A percentile compares a stretch with the other conserved stretches of the same genome.
Evolutionary conservation across 2,797 vertebrate species (phyloP).

Genomic region (Taenioides sp.): DNA sequence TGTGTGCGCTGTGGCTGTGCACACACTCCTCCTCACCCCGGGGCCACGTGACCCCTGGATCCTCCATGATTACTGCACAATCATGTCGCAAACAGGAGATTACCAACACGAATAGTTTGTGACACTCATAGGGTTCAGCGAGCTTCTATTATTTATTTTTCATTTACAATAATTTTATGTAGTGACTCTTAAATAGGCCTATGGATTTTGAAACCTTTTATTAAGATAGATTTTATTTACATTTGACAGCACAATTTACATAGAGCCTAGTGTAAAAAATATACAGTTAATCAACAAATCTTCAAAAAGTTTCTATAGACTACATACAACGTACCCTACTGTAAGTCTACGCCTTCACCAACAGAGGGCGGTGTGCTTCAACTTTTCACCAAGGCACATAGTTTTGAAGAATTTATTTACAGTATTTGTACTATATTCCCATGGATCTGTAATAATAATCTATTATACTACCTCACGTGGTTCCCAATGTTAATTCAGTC

Average conservation of each 20-base stretch:
- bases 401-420: conserved; percentile 1
- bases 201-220: neutral
- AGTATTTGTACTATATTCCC: neutral
- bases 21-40: neutral
- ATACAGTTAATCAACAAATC: neutral
- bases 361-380: conserved; percentile 58
- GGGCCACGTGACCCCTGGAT: conserved; percentile 24
- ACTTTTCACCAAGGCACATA: conserved; percentile 55
- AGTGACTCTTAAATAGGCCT: neutral
- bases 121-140: conserved; percentile 2
- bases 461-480: neutral
- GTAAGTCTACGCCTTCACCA: conserved; percentile 24
- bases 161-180: neutral
- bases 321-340: neutral
- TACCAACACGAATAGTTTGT: conserved; percentile 11
- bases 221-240: neutral
- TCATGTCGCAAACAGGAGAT: conserved; percentile 12
- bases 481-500: neutral
- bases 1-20: neutral
- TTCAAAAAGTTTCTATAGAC: neutral
- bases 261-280: neutral
- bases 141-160: neutral
- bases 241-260: neutral
- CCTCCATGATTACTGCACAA: conserved; percentile 11
- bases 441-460: no score